These are phyloP conservation scores for Axis porcinus DNA, from an alignment of 2,113 vertebrate genomes.

Conservation along the genomic window DNA sequence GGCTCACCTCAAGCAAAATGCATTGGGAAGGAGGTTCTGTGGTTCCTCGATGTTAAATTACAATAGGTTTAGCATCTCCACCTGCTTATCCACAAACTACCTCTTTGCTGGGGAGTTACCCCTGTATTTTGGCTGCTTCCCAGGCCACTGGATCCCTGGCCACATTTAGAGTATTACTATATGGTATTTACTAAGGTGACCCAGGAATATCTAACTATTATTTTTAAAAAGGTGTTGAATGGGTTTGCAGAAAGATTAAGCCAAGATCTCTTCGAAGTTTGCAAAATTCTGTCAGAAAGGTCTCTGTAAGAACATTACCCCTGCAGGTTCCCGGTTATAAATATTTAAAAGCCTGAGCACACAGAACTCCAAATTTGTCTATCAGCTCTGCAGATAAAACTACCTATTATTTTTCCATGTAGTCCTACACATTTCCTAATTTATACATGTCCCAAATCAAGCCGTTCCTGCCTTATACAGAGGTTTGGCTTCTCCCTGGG, in stretches of 20 bases:
- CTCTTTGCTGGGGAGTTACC: neutral
- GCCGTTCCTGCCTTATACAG: slow-evolving; percentile 29
- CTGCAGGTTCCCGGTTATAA: neutral
- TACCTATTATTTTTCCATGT: slow-evolving; percentile 22
- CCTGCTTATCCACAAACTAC: neutral
- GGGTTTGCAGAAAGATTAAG: neutral
- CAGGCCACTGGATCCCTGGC: neutral
- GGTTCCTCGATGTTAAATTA: neutral
- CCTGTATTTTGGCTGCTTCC: neutral
- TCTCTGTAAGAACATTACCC: neutral
- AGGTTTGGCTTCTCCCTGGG: neutral
- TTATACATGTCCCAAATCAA: slow-evolving; percentile 33
- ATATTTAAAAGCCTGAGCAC: slow-evolving; percentile 52
- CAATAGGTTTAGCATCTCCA: neutral
- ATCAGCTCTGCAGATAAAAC: neutral
- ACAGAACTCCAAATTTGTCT: slow-evolving; percentile 40
- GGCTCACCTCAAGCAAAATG: neutral
- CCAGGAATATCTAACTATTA: neutral
- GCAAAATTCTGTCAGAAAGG: neutral
- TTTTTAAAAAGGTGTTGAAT: neutral
- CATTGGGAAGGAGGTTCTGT: neutral
- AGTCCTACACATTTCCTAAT: slow-evolving; percentile 46
- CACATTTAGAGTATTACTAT: neutral
- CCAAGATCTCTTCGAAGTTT: neutral
- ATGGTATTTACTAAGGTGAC: neutral